Base-by-base conservation (phyloP, 2,113 vertebrate species). In the Pterocles gutturalis region DNA sequence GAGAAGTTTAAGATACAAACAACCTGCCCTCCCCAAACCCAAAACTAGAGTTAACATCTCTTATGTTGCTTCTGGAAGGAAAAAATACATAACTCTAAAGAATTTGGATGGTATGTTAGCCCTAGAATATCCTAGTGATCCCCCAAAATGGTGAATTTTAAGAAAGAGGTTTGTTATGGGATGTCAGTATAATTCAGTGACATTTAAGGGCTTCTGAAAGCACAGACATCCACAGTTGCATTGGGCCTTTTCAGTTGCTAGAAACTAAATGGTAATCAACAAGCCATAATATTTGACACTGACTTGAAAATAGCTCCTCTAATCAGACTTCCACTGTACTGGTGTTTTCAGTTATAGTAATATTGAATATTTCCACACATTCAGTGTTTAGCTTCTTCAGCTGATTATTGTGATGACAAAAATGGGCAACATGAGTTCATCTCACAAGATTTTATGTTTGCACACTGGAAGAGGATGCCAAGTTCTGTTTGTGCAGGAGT, bases 21-120 rank as follows among this genome's bases (percentile, higher is more conserved):
- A 4, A 1, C 1, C 2, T 7, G 2, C 3, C 2, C 2, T 28
- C 31, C 33, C 34, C 11, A 46, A 57, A 10, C 22, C 6, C 33
- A 9, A n/a, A 65, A n/a, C 19, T 45, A 11, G 21, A 22, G 7
- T 71, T 76, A 36, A 1, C 13, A 8, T 86, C 48, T 72, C 33
- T 79, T 10, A 11, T 16, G 5, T 54, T 72, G 13, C 43, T 76
- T 71, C 43, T 69, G 17, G 71, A 48, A 86, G 29, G 76, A 43
- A 64, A 90, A 65, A 78, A 10, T 31, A 2, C 1, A 0, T 26
- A 41, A n/a, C 14, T 51, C 49, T 8, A 10, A 82, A 93, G 46
- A 67, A 66, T 45, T 54, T 16, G 38, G 13, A 13, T 48, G 26
- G 19, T 34, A 18, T 0, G 0, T 60, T 64, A 86, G 65, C 21